Evolutionary conservation across 2,113 vertebrate species (phyloP), one percentile per base, ranked within the genome.

Genomic region (Balaenoptera acutorostrata): DNA sequence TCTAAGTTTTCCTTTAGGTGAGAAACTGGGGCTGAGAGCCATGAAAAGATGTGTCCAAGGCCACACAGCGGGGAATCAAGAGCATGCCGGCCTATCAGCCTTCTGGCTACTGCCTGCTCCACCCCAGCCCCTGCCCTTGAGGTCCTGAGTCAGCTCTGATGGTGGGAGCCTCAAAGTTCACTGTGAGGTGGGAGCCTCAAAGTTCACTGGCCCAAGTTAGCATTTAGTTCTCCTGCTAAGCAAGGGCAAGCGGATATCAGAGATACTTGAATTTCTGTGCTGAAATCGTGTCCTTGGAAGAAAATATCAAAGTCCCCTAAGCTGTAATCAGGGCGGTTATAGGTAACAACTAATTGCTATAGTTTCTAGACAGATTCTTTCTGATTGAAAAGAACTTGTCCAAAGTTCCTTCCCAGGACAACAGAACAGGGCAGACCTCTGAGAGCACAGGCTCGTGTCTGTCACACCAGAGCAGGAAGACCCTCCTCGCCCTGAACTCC

Each of bases 221-320:
- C 1, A 0, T 36, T 88, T 68, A 59, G 63, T 84, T 95, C 12
- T 69, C 46, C 66, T 82, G 55, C 29, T 80, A 80, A 92, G 81
- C 74, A 75, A 90, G 46, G 69, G 18, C 72, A 96, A 69, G 78
- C 87, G 64, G 57, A 66, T 6, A 21, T 33, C 20, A 36, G 64
- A 8, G 49, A 92, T 88, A 69, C 88, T 91, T 66, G 90, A 93
- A 84, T 80, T 96, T 95, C 49, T 86, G 78, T 96, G 83, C 80
- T 96, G 72, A 97, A 97, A 95, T 64, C 29, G 27, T 86, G 12
- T 95, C 75, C 44, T 89, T 95, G 84, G 52, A 90, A 59, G 57
- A 96, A 96, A 96, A 81, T 94, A 77, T 27, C 85, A 95, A 90
- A 96, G 90, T 96, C 80, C 90, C 64, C 64, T 39, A 71, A 80